Conservation (phyloP, 2,888 invertebrate species). For the Polydrusus cervinus region DNA sequence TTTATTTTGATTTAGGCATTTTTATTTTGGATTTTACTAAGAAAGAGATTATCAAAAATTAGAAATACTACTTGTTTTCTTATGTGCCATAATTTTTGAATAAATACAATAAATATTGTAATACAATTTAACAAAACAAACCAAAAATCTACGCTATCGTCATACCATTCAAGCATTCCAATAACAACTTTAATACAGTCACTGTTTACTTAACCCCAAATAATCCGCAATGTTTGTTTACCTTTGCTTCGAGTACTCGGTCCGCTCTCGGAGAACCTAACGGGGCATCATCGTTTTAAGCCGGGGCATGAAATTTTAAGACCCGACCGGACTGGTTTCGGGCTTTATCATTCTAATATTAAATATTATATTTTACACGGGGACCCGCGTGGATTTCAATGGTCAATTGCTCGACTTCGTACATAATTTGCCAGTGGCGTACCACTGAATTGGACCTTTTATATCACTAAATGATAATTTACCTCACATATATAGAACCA, state of each 20-base stretch:
- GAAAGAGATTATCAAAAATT: too few relatives aligned
- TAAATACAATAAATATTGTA: too few relatives aligned
- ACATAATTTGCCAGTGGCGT: slow-evolving; percentile 31
- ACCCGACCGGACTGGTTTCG: slow-evolving; percentile 47
- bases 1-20: too few relatives aligned
- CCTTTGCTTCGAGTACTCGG: slow-evolving; percentile 45
- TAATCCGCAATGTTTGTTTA: slow-evolving; percentile 53
- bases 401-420: slow-evolving; percentile 39
- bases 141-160: neutral
- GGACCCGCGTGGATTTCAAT: slow-evolving; percentile 29
- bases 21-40: too few relatives aligned
- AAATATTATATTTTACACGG: slow-evolving; percentile 49
- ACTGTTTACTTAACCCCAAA: slow-evolving; percentile 43
- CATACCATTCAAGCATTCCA: slow-evolving; percentile 5
- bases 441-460: neutral
- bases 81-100: too few relatives aligned
- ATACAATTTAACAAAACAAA: neutral
- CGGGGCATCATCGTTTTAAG: slow-evolving; percentile 41
- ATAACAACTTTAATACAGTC: slow-evolving; percentile 37
- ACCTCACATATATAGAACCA: too few relatives aligned
- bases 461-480: too few relatives aligned
- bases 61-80: too few relatives aligned
- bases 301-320: slow-evolving; percentile 50
- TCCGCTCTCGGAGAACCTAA: slow-evolving; percentile 35
- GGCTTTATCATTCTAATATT: slow-evolving; percentile 51